Conservation (phyloP, 2,888 invertebrate species). For the Deilephila elpenor region DNA sequence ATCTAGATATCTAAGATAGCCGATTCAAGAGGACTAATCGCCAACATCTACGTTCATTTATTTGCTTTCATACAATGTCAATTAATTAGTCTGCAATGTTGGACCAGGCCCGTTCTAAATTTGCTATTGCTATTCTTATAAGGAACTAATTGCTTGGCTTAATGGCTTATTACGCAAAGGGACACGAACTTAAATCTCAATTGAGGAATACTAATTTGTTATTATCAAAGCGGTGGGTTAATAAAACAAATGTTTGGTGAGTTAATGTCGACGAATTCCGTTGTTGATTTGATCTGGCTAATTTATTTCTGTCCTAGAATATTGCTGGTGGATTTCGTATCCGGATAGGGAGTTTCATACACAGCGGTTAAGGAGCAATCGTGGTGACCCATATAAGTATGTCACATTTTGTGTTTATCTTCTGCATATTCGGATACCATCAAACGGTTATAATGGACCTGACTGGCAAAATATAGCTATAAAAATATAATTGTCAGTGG, state of each 20-base stretch:
- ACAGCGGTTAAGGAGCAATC: no score
- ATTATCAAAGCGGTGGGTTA: conserved; percentile 5
- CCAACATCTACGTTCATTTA: not conserved
- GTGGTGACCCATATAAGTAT: no score
- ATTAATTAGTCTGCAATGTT: conserved; percentile 21
- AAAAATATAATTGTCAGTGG: no score
- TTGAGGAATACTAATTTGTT: conserved; percentile 23
- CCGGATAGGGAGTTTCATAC: not conserved
- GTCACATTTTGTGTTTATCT: no score
- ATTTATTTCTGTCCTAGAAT: not conserved
- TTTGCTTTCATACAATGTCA: conserved; percentile 22
- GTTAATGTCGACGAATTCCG: conserved; percentile 4
- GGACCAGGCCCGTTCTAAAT: conserved; percentile 8
- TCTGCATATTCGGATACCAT: no score
- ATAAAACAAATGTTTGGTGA: conserved; percentile 1
- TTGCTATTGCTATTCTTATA: conserved; percentile 19
- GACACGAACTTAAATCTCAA: conserved; percentile 19
- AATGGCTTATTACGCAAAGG: conserved; percentile 23
- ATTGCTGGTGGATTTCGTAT: not conserved
- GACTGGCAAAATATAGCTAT: no score
- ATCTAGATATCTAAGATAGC: conserved; percentile 15
- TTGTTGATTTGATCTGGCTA: conserved; percentile 9
- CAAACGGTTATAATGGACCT: no score
- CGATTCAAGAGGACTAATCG: conserved; percentile 6
- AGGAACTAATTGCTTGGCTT: conserved; percentile 21